A percentile compares a stretch with the other conserved stretches of the same genome.
These are phyloP conservation scores for Oligia fasciuncula DNA, from an alignment of 2,888 invertebrate species.

Conservation along the genomic window DNA sequence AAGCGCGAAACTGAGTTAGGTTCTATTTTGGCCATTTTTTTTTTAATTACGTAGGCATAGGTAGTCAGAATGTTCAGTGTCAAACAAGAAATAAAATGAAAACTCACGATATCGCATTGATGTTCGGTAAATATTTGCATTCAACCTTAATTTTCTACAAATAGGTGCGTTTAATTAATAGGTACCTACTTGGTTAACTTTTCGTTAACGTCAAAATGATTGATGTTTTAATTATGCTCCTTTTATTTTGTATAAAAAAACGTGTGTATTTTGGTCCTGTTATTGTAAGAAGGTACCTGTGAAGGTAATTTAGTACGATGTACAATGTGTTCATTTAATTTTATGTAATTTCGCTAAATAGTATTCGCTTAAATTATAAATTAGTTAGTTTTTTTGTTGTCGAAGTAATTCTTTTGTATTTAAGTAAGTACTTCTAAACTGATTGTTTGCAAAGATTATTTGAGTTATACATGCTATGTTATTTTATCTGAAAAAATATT, in stretches of 20 bases:
- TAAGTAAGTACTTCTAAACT: neutral
- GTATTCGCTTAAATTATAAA: neutral
- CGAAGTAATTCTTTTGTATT: neutral
- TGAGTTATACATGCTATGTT: neutral
- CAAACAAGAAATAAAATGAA: neutral
- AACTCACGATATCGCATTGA: neutral
- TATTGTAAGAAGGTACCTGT: neutral
- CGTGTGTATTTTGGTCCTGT: neutral
- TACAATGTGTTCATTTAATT: no score
- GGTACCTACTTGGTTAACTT: conserved; percentile 43
- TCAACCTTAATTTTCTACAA: conserved; percentile 28
- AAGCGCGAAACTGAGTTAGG: conserved; percentile 3
- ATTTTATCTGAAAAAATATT: neutral
- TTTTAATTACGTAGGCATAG: neutral
- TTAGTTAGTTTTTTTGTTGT: neutral
- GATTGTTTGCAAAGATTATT: neutral
- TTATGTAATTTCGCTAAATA: neutral
- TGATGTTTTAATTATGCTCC: conserved; percentile 41
- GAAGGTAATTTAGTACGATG: neutral
- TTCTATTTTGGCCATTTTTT: neutral
- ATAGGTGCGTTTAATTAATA: conserved; percentile 40
- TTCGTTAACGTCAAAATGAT: conserved; percentile 54
- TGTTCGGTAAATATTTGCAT: conserved; percentile 4
- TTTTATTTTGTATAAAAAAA: conserved; percentile 21
- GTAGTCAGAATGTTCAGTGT: neutral